Evolutionary conservation across 2,888 invertebrate species (phyloP).

Genomic region (Corbicula japonica): DNA sequence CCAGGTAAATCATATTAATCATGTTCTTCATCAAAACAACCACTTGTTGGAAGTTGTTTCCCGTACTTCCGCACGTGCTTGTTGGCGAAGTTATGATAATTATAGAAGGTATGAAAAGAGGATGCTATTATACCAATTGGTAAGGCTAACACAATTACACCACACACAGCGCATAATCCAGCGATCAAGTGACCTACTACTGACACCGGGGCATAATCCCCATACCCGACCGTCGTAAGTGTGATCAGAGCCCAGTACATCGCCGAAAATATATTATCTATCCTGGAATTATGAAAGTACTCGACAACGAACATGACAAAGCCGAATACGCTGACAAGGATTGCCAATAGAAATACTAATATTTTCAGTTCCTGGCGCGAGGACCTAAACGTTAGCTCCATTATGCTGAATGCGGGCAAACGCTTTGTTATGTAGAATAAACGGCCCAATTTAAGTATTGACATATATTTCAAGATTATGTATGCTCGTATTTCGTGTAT

Average conservation of each 20-base stretch:
- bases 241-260: not conserved
- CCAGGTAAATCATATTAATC: too few relatives aligned
- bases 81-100: too few relatives aligned
- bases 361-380: not conserved
- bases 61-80: too few relatives aligned
- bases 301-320: not conserved
- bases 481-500: too few relatives aligned
- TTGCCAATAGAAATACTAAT: not conserved
- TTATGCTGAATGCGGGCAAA: conserved; percentile 7
- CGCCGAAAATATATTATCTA: not conserved
- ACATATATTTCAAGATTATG: conserved; percentile 6
- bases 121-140: too few relatives aligned
- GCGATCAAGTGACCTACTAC: too few relatives aligned
- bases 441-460: conserved; percentile 3
- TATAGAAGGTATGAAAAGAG: too few relatives aligned
- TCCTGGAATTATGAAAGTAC: not conserved
- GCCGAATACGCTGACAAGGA: not conserved
- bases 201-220: too few relatives aligned
- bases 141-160: too few relatives aligned
- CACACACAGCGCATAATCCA: too few relatives aligned
- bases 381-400: not conserved
- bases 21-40: too few relatives aligned
- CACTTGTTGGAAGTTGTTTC: too few relatives aligned
- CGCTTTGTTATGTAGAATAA: conserved; percentile 15
- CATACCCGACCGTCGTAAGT: not conserved